Percentiles rank a stretch among this genome's conserved stretches.
Conservation (phyloP, 2,113 vertebrate species). For the Promerops cafer region DNA sequence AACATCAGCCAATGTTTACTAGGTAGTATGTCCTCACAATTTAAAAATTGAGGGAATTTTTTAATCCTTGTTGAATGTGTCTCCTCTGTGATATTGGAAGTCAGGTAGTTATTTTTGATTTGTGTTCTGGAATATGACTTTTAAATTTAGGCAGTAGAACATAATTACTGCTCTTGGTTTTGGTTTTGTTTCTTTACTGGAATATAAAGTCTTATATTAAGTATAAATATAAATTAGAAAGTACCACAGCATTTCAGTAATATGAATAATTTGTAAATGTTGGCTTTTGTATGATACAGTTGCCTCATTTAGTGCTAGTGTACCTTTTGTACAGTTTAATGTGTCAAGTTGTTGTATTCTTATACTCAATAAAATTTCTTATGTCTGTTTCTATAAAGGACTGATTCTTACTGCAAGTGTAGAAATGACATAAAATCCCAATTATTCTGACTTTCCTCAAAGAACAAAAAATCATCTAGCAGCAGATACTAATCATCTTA, state of each 20-base stretch:
- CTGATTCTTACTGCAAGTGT: not conserved
- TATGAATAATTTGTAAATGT: not conserved
- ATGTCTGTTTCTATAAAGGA: not conserved
- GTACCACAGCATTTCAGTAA: not conserved
- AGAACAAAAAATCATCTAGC: not conserved
- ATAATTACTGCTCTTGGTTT: not conserved
- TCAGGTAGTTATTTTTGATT: not conserved
- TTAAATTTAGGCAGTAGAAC: not conserved
- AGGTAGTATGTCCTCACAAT: not conserved
- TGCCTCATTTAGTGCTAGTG: not conserved
- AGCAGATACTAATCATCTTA: not conserved
- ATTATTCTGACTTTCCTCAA: not conserved
- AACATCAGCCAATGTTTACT: not conserved
- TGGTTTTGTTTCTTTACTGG: not conserved
- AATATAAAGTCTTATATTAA: not conserved
- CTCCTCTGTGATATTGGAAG: not conserved
- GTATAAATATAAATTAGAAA: too few species aligned
- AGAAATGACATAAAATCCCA: not conserved
- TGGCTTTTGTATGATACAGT: not conserved
- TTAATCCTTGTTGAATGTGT: not conserved
- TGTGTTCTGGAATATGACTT: not conserved
- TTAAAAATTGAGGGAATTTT: not conserved
- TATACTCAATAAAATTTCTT: not conserved
- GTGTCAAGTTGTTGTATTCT: not conserved
- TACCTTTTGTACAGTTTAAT: not conserved